Percentiles rank a stretch among this genome's conserved stretches.
These are phyloP conservation scores for Pterocles gutturalis DNA, from an alignment of 2,113 vertebrate genomes.

Conservation along the genomic window DNA sequence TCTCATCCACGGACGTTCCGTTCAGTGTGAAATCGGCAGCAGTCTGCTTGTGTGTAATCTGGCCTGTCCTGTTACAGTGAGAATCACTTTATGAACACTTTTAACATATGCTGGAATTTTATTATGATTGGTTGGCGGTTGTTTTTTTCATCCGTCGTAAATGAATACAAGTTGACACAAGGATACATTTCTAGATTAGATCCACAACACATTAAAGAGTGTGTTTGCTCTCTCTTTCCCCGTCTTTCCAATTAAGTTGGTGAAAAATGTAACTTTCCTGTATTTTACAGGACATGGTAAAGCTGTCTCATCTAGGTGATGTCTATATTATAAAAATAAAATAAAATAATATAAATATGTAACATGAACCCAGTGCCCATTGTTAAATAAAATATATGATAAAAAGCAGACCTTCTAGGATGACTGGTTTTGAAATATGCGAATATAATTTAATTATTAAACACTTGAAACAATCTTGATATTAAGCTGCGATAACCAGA, in stretches of 20 bases:
- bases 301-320: constrained; percentile 82
- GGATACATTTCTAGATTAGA: constrained; percentile 69
- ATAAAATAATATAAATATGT: constrained; percentile 85
- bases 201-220: constrained; percentile 65
- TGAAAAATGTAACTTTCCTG: constrained; percentile 79
- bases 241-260: constrained; percentile 76
- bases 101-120: constrained; percentile 56
- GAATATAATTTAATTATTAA: constrained; percentile 82
- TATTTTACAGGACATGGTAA: constrained; percentile 81
- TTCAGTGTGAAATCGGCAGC: constrained; percentile 17
- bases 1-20: neutral
- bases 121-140: constrained; percentile 49
- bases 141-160: constrained; percentile 50
- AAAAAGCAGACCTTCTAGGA: constrained; percentile 80
- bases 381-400: constrained; percentile 82
- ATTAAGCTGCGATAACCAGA: constrained; percentile 73
- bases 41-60: constrained; percentile 22
- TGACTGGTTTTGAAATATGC: constrained; percentile 77
- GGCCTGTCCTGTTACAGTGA: constrained; percentile 46
- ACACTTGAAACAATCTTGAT: constrained; percentile 77
- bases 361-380: constrained; percentile 82
- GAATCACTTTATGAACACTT: constrained; percentile 61
- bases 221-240: constrained; percentile 69
- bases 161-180: constrained; percentile 65
- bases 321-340: constrained; percentile 87